phyloP scores from a whole-genome alignment of 1,140 invertebrate genomes.

The Centruroides sculpturatus region DNA sequence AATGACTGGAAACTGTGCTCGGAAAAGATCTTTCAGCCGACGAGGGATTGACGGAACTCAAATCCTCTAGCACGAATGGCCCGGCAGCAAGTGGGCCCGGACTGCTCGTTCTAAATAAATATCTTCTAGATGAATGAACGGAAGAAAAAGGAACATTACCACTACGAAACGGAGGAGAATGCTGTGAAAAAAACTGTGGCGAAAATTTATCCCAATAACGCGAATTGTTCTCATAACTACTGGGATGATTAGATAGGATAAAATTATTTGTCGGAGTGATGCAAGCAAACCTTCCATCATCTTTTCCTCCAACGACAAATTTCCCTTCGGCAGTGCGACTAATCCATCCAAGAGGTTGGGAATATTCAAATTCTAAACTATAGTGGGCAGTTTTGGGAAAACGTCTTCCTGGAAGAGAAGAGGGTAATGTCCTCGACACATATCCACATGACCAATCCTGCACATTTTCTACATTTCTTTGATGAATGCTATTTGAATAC shows the following conservation, averaged over 20 bases:
- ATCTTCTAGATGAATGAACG: background rate
- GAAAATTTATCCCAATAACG: too few species aligned
- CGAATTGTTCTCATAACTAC: too few species aligned
- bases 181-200: too few species aligned
- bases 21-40: conserved; percentile 62
- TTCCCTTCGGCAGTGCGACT: conserved; percentile 52
- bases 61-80: background rate
- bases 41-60: conserved; percentile 38
- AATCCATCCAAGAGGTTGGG: conserved; percentile 40
- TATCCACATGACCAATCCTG: too few species aligned
- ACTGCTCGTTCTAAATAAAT: background rate
- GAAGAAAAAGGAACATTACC: too few species aligned
- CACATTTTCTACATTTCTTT: too few species aligned
- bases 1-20: conserved; percentile 35
- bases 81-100: background rate
- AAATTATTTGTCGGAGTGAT: background rate
- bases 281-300: background rate
- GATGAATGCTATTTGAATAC: too few species aligned
- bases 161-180: too few species aligned
- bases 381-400: conserved; percentile 5
- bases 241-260: too few species aligned
- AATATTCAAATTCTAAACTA: conserved; percentile 22
- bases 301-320: conserved; percentile 39
- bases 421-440: too few species aligned
- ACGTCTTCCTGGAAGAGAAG: too few species aligned